Conservation (phyloP, 2,888 invertebrate genomes). For the Andricus curvator region DNA sequence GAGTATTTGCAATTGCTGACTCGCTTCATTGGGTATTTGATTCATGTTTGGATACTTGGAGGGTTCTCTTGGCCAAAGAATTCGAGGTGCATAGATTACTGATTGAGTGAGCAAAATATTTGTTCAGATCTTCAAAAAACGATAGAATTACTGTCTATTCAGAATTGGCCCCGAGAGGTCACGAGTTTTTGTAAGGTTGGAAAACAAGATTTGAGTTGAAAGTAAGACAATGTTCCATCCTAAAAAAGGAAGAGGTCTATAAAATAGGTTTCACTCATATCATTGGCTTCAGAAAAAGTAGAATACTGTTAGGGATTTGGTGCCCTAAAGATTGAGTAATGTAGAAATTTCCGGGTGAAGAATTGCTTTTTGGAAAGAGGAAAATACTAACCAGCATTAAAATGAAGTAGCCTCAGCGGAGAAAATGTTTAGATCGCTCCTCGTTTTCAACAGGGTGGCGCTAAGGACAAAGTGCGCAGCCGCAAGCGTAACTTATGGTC, state of each 20-base stretch:
- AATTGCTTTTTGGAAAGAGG: slow-evolving; percentile 43
- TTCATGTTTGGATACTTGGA: slow-evolving; percentile 8
- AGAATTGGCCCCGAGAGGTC: neutral
- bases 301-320: neutral
- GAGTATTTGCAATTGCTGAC: slow-evolving; percentile 9
- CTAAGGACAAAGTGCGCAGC: slow-evolving; percentile 66
- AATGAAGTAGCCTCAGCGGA: slow-evolving; percentile 61
- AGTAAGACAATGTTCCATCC: neutral
- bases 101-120: neutral
- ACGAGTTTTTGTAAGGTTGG: neutral
- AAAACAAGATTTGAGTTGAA: neutral
- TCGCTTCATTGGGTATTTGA: slow-evolving; percentile 12
- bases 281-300: neutral
- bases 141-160: neutral
- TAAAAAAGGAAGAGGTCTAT: neutral
- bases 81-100: neutral
- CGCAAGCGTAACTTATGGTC: slow-evolving; percentile 75
- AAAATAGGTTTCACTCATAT: neutral
- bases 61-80: neutral
- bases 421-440: slow-evolving; percentile 73
- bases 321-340: neutral
- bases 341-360: neutral
- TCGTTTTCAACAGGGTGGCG: slow-evolving; percentile 75
- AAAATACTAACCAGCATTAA: slow-evolving; percentile 58
- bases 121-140: neutral